Evolutionary conservation across 2,888 invertebrate genomes (phyloP), one percentile per base, ranked within the genome.

Genomic region (Clunio marinus): DNA sequence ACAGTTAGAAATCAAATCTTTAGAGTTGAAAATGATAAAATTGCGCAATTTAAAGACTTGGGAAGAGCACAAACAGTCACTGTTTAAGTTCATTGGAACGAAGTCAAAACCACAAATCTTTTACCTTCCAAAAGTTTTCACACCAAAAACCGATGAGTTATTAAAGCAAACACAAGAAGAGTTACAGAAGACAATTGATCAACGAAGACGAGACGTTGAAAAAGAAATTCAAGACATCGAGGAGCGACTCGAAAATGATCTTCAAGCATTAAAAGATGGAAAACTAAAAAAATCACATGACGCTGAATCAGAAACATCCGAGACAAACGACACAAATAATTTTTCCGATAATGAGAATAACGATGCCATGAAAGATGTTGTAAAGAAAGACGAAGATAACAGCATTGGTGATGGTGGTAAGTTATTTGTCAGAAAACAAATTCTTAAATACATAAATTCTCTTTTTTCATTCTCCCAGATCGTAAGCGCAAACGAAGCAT

Each of bases 21-120:
- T 98, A 41, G 96, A 97, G 77, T 85, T 89, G 70, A 96, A 97
- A 80, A 89, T 96, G 86, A 86, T 86, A 41, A 83, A 94, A 5
- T 88, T 94, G 71, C 87, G 88, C 72, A 91, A 94, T 79, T 95
- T 93, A 77, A 89, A 93, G 72, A 85, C 85, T 63, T 96, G 96
- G 92, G 94, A 94, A 75, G 82, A 83, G 41, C 84, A 88, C 60
- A 91, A 93, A 72, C 85, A 85, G 73, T 85, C 86, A 65, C 82
- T 95, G 63, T 83, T 85, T 22, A 86, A 90, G 77, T 95, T 90
- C 75, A 94, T 98, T 73, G 83, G 88, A 74, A 96, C 96, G 0
- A 90, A 89, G 77, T 80, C 90, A 0, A 89, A 89, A 74, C 97
- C 97, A 1, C 85, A 87, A 70, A 83, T 98, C 69, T 95, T 91